Conservation (phyloP, 2,797 vertebrate genomes). For the Pterois miles region DNA sequence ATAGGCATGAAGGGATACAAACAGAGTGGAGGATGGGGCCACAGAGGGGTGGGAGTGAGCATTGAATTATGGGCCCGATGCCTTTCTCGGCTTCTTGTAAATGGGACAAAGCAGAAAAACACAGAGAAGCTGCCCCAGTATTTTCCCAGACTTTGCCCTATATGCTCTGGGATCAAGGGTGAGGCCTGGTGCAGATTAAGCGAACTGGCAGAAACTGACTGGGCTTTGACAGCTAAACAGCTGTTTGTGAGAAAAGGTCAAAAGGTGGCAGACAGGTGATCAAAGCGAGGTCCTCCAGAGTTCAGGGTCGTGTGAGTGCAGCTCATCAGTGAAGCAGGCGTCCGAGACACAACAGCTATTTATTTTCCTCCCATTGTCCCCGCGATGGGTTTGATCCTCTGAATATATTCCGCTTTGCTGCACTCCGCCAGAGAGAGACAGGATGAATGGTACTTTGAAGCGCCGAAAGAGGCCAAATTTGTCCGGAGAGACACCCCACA, state of each 20-base stretch:
- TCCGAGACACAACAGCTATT: constrained; percentile 34
- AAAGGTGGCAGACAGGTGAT: constrained; percentile 53
- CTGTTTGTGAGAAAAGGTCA: constrained; percentile 57
- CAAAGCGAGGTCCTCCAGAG: constrained; percentile 52
- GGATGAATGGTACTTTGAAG: constrained; percentile 61
- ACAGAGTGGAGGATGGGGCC: constrained; percentile 21
- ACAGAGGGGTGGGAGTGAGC: constrained; percentile 12
- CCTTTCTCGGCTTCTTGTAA: constrained; percentile 60
- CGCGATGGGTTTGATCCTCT: constrained; percentile 36
- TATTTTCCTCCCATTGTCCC: constrained; percentile 37
- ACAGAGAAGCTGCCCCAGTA: constrained; percentile 6
- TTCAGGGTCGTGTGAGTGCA: constrained; percentile 40
- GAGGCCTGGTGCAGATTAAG: constrained; percentile 38
- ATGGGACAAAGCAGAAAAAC: constrained; percentile 35
- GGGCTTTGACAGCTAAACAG: constrained; percentile 44
- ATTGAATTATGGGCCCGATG: constrained; percentile 54
- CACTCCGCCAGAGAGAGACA: neutral
- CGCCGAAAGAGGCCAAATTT: constrained; percentile 45
- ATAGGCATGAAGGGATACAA: constrained; percentile 44
- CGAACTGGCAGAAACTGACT: constrained; percentile 31
- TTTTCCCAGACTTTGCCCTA: constrained; percentile 22
- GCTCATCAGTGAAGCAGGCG: constrained; percentile 35
- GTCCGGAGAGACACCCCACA: constrained; percentile 39
- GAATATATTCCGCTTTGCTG: constrained; percentile 48
- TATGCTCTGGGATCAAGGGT: constrained; percentile 15